phyloP scores from a whole-genome alignment of 2,113 vertebrate species.

The Cheilinus undulatus region DNA sequence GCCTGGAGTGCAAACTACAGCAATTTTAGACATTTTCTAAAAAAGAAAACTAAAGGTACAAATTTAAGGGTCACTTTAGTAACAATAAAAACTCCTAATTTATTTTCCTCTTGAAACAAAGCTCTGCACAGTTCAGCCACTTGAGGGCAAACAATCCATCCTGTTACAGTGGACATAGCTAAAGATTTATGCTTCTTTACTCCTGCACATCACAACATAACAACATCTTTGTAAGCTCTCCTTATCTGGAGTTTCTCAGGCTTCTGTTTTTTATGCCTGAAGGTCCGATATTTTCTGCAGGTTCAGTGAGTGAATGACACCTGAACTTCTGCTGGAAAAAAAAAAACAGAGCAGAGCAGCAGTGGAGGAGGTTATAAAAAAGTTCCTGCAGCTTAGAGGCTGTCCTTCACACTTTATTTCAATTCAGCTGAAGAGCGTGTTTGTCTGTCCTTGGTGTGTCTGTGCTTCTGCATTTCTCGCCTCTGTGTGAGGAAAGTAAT shows the following conservation, averaged over 20 bases:
- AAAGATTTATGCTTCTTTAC: neutral
- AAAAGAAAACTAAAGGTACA: no score
- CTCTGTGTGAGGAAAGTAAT: slow-evolving; percentile 23
- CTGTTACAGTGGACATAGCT: neutral
- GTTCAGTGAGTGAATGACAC: slow-evolving; percentile 25
- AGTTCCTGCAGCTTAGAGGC: neutral
- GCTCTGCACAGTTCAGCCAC: neutral
- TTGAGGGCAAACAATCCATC: neutral
- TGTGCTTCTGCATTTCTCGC: neutral
- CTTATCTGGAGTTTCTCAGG: neutral
- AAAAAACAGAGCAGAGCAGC: neutral
- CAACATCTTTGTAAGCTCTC: neutral
- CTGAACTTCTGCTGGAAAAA: slow-evolving; percentile 21
- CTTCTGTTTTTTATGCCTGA: neutral
- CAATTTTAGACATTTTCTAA: no score
- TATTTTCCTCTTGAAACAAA: no score
- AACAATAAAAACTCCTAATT: no score
- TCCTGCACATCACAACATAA: neutral
- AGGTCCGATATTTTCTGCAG: slow-evolving; percentile 26
- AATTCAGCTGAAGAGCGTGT: neutral
- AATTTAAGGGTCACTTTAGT: no score
- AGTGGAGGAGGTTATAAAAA: neutral
- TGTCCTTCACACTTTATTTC: slow-evolving; percentile 18
- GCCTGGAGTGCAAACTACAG: no score
- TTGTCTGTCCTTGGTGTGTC: neutral